These are phyloP conservation scores for Cylindroiulus punctatus DNA, from an alignment of 2,888 invertebrate species.

Conservation along the genomic window DNA sequence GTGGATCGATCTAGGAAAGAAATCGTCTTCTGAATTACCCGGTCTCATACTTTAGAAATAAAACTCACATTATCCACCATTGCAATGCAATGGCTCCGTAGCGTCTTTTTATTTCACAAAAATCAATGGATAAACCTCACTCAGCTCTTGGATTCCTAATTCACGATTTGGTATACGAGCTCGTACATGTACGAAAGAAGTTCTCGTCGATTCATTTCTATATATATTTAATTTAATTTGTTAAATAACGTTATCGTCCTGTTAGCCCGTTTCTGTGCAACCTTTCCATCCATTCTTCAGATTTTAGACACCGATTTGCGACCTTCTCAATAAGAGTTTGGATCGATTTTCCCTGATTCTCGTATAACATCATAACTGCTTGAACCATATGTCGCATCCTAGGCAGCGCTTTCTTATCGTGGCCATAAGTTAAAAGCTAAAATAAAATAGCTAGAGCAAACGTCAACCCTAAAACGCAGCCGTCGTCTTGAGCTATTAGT, in stretches of 20 bases:
- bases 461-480: background rate
- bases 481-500: background rate
- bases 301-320: background rate
- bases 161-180: background rate
- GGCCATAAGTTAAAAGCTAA: background rate
- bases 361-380: background rate
- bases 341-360: background rate
- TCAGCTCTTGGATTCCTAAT: background rate
- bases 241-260: too few relatives aligned
- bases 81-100: too few relatives aligned
- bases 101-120: background rate
- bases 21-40: background rate
- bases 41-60: background rate
- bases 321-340: background rate
- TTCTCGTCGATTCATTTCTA: too few relatives aligned
- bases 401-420: background rate
- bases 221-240: too few relatives aligned
- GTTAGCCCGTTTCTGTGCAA: too few relatives aligned
- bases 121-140: background rate
- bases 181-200: too few relatives aligned
- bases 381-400: background rate
- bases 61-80: background rate
- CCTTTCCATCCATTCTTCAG: background rate
- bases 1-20: background rate
- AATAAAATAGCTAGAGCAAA: background rate